Conservation (phyloP, 2,888 invertebrate genomes). For the Mayetiola destructor region DNA sequence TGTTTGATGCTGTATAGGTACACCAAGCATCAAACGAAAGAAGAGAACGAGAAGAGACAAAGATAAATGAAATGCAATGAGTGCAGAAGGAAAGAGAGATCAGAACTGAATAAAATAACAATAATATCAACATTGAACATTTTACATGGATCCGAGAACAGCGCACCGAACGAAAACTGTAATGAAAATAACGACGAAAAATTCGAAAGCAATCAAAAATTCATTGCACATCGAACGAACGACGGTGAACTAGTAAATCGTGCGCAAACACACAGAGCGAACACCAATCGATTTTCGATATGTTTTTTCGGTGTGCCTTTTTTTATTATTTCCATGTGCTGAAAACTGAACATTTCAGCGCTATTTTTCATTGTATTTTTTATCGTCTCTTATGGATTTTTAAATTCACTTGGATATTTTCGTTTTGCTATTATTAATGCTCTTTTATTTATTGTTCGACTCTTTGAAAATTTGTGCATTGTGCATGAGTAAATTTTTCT, state of each 20-base stretch:
- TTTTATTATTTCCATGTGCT: neutral
- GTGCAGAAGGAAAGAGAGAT: too few species aligned
- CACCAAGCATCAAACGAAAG: neutral
- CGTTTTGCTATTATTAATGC: neutral
- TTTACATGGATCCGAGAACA: neutral
- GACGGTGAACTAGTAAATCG: constrained; percentile 9
- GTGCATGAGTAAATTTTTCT: neutral
- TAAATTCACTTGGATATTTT: neutral
- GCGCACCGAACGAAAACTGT: neutral
- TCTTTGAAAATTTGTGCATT: neutral
- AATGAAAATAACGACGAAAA: neutral
- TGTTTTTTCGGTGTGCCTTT: constrained; percentile 7
- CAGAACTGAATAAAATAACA: too few species aligned
- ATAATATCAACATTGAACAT: neutral
- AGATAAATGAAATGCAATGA: neutral
- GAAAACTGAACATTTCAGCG: neutral
- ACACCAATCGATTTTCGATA: constrained; percentile 12
- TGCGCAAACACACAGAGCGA: constrained; percentile 9
- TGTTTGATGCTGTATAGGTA: neutral
- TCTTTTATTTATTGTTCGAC: neutral
- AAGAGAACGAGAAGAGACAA: neutral
- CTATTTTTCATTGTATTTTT: neutral
- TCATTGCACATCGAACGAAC: constrained; percentile 8
- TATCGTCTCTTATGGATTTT: neutral
- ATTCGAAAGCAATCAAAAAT: neutral